Base-by-base conservation (phyloP, 1,140 invertebrate species). In the Alviniconcha marisindica region DNA sequence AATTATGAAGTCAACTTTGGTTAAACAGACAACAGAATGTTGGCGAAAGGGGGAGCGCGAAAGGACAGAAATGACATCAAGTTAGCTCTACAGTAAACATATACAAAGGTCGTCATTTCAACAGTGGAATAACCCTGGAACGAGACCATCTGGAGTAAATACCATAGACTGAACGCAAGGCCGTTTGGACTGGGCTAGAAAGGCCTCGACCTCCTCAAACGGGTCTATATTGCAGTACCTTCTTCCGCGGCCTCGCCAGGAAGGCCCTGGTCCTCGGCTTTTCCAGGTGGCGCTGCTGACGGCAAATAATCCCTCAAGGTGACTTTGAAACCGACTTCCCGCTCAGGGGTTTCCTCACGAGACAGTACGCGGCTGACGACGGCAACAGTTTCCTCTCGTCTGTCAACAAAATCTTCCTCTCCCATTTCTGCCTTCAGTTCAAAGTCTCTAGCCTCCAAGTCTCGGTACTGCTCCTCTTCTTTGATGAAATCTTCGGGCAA, bases 401-500 rank as follows among this genome's bases (percentile, higher is more conserved):
- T 24, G 71, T 87, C 86, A 24, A 85, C 33, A 28, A 81, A 85
- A 2, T 54, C 40, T 40, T 83, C 86, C 42, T 80, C 69, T 51
- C 79, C 85, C 14, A 71, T 0, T 21, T 81, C 84, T 28, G 81
- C 38, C 36, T 63, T 81, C 54, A 80, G 60, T 14, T 66, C 56
- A 66, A 12, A 76, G 18, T 31, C 73, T 44, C 40, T 38, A 15
- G 5, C 51, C 28, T 54, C 44, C 56, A 71, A 4, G 21, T 73
- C 28, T 21, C 77, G 56, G 31, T 74, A 84, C 1, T 69, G 74
- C 33, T 78, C 15, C 42, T 83, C 83, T 24, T 84, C 86, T 24
- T 33, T 42, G n/a, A 28, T 56, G 56, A 87, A 87, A 38, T 82
- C 86, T 56, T 73, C 82, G n/a, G 87, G 87, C 48, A 88, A 66